These are phyloP conservation scores for Halcyon badia DNA, from an alignment of 2,797 vertebrate genomes.

Conservation along the genomic window DNA sequence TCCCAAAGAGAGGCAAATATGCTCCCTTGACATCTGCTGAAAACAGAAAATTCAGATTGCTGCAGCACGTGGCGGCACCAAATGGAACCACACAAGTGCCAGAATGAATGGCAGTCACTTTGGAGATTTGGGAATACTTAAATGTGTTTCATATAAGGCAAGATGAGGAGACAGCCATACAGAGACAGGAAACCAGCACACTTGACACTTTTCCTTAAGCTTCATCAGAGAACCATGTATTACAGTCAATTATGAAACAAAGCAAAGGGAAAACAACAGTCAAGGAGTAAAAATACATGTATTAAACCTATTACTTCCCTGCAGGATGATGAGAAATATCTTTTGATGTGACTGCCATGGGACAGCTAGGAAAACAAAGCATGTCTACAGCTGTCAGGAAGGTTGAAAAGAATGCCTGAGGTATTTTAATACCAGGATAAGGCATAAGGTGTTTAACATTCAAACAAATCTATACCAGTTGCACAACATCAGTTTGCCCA, in stretches of 20 bases:
- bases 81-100: background rate
- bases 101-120: background rate
- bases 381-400: background rate
- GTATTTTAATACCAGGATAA: background rate
- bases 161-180: background rate
- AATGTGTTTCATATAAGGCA: background rate
- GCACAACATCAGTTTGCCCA: background rate
- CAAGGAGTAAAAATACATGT: background rate
- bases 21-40: background rate
- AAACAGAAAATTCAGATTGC: background rate
- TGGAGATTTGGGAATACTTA: background rate
- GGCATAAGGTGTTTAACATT: background rate
- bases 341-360: background rate
- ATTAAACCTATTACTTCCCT: slow-evolving; percentile 11
- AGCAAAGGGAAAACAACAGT: background rate
- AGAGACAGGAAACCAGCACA: background rate
- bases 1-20: background rate
- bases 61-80: background rate
- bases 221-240: background rate
- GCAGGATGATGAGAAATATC: background rate
- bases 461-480: background rate
- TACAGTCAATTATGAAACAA: slow-evolving; percentile 16
- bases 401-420: background rate
- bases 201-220: background rate
- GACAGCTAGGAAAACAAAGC: slow-evolving; percentile 16